Percentiles rank a stretch among this genome's conserved stretches.
Conservation (phyloP, 2,888 invertebrate genomes). For the Barypeithes pellucidus region DNA sequence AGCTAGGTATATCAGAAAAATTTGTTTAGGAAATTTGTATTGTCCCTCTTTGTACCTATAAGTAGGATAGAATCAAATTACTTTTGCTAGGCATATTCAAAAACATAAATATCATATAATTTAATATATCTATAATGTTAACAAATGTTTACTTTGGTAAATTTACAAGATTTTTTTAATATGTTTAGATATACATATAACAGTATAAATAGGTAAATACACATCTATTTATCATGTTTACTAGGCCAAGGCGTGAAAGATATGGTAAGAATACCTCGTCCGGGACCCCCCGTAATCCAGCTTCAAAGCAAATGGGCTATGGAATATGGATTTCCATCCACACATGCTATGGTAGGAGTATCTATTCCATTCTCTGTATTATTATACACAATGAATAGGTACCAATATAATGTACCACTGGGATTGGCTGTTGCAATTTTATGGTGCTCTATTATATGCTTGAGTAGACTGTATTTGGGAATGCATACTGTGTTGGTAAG, state of each 20-base stretch:
- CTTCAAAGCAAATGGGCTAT: conserved; percentile 91
- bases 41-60: too few species aligned
- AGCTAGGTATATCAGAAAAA: too few species aligned
- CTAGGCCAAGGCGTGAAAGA: conserved; percentile 92
- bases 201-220: too few species aligned
- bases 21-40: too few species aligned
- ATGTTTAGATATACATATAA: too few species aligned
- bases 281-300: conserved; percentile 87
- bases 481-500: conserved; percentile 93
- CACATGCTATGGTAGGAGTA: conserved; percentile 93
- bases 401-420: conserved; percentile 79
- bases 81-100: too few species aligned
- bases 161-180: too few species aligned
- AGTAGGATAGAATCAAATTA: too few species aligned
- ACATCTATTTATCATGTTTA: conserved; percentile 49
- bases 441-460: conserved; percentile 86
- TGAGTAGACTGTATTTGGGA: conserved; percentile 91
- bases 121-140: too few species aligned
- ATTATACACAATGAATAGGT: conserved; percentile 85
- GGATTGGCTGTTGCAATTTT: conserved; percentile 76
- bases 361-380: conserved; percentile 91
- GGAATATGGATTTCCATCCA: conserved; percentile 97
- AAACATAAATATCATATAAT: too few species aligned
- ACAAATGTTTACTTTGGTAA: too few species aligned
- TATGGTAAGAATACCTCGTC: conserved; percentile 89